Conservation (phyloP, 2,888 invertebrate species). For the Plagodis dolabraria region DNA sequence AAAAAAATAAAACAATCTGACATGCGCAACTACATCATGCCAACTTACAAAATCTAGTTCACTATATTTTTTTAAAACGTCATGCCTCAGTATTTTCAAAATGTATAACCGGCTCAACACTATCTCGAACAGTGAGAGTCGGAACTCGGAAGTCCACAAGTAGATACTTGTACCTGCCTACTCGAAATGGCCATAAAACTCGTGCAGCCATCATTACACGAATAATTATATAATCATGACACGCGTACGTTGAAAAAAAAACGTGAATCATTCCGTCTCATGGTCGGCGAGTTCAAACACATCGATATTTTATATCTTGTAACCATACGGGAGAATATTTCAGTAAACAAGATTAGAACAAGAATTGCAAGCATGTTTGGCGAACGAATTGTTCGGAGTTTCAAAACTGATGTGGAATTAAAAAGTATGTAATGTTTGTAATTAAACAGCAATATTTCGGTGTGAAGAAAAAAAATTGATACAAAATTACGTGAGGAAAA, state of each 20-base stretch:
- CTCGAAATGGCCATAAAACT: slow-evolving; percentile 22
- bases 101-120: slow-evolving; percentile 15
- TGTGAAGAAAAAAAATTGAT: no score
- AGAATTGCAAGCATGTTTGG: neutral
- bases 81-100: slow-evolving; percentile 7
- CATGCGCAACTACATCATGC: no score
- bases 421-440: no score
- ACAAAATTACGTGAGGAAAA: no score
- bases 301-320: slow-evolving; percentile 35
- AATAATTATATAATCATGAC: slow-evolving; percentile 30
- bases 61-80: neutral
- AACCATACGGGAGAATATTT: slow-evolving; percentile 29
- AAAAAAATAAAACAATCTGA: no score
- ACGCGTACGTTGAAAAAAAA: slow-evolving; percentile 36
- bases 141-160: slow-evolving; percentile 36
- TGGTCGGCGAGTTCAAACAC: slow-evolving; percentile 46
- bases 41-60: no score
- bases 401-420: no score
- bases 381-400: no score
- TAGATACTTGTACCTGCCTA: slow-evolving; percentile 2
- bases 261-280: slow-evolving; percentile 42
- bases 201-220: slow-evolving; percentile 31
- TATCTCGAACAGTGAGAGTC: slow-evolving; percentile 34
- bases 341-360: slow-evolving; percentile 30
- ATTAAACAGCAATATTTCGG: no score